Evolutionary conservation across 2,113 vertebrate genomes (phyloP).

Genomic region (Hypanus sabinus): DNA sequence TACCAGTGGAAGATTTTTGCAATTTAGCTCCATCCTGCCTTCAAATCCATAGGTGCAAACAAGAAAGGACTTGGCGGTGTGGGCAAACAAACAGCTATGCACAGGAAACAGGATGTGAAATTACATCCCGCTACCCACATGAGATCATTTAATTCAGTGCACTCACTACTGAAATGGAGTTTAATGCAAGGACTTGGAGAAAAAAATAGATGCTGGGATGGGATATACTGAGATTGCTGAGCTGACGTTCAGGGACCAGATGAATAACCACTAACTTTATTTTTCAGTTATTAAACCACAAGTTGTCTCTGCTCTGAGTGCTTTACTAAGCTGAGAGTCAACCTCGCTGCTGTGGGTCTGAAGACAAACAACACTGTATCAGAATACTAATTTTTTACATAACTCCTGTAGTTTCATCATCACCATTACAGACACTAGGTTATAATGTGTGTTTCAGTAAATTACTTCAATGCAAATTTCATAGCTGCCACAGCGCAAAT

Average conservation of each 20-base stretch:
- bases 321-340: too few species aligned
- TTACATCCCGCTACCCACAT: background rate
- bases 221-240: background rate
- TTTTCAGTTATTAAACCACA: too few species aligned
- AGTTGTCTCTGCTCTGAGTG: too few species aligned
- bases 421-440: too few species aligned
- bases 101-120: background rate
- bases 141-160: background rate
- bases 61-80: background rate
- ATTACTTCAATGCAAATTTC: too few species aligned
- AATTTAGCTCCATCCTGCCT: background rate
- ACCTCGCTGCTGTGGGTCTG: too few species aligned
- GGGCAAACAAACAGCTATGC: background rate
- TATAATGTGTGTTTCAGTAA: too few species aligned
- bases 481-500: too few species aligned
- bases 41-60: background rate
- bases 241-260: background rate
- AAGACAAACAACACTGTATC: too few species aligned
- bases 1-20: background rate
- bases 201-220: background rate
- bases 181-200: background rate
- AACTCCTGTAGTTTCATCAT: too few species aligned
- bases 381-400: too few species aligned
- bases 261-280: background rate
- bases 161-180: background rate